Evolutionary conservation across 2,797 vertebrate species (phyloP), one percentile per base, ranked within the genome.

Genomic region (Rachycentron canadum): DNA sequence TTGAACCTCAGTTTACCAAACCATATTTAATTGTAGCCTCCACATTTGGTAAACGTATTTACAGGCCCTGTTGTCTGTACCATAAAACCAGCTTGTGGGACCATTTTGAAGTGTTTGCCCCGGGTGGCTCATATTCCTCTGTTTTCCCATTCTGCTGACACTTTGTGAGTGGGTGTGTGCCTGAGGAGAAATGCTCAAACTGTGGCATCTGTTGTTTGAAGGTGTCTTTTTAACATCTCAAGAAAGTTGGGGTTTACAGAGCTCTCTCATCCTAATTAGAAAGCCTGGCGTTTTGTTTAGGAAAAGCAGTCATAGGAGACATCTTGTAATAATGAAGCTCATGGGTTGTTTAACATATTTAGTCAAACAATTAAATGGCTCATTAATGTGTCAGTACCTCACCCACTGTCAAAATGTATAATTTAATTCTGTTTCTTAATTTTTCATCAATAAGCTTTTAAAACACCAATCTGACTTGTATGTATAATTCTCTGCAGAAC

Each of bases 101-200:
- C 76, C 55, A 81, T 86, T 86, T 87, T 85, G 50, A 76, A 84
- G 84, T 58, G 61, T 69, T 84, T 80, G 69, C 80, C 77, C 82
- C 84, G 59, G 74, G 82, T 86, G 86, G 73, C 81, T 89, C 59
- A 60, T 86, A 79, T 64, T 86, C 85, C 69, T 75, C 83, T 63
- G 65, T 74, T 73, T 58, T 73, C 59, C 76, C 76, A 16, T 85
- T 90, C 85, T 82, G 63, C 81, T 86, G 88, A 87, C 86, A 80
- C 76, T 78, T 58, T 65, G 40, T 67, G 88, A 84, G 89, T 87
- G 81, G 83, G 89, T 55, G 89, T 83, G 67, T 34, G 85, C 89
- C 89, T 58, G 74, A 81, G 83, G 88, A 83, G 40, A 84, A 83
- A 69, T 12, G 19, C 72, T 78, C 70, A 28, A 81, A 78, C 76